phyloP scores from a whole-genome alignment of 2,888 invertebrate species.

The Hoplodrina blanda region DNA sequence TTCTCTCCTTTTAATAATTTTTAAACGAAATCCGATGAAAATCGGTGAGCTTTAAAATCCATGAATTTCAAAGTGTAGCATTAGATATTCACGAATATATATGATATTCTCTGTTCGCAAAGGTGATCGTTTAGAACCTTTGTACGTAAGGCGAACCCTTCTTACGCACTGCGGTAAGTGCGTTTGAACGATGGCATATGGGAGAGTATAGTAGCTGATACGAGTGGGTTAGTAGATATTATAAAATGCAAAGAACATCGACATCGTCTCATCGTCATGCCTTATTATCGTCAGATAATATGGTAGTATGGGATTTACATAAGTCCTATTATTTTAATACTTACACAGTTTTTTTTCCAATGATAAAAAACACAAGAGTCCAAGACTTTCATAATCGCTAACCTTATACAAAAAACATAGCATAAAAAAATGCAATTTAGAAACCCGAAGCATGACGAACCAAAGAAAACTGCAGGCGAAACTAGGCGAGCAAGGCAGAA shows the following conservation, averaged over 20 bases:
- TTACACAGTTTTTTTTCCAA: no score
- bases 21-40: conserved; percentile 26
- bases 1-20: background rate
- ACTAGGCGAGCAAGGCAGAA: background rate
- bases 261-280: no score
- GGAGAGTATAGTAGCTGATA: conserved; percentile 40
- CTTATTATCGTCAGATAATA: no score
- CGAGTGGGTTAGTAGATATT: background rate
- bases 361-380: background rate
- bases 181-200: conserved; percentile 37
- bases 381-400: no score
- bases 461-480: background rate
- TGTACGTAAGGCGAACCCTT: conserved; percentile 63
- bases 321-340: no score
- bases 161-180: conserved; percentile 71
- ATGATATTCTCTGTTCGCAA: conserved; percentile 58
- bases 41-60: conserved; percentile 55
- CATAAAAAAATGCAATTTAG: background rate
- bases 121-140: conserved; percentile 69
- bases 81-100: conserved; percentile 59
- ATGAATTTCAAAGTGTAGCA: conserved; percentile 61
- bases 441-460: no score
- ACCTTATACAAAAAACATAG: no score
- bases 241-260: no score
- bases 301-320: no score